These are phyloP conservation scores for Caenorhabditis afra DNA, from an alignment of 2,888 invertebrate genomes.

Conservation along the genomic window DNA sequence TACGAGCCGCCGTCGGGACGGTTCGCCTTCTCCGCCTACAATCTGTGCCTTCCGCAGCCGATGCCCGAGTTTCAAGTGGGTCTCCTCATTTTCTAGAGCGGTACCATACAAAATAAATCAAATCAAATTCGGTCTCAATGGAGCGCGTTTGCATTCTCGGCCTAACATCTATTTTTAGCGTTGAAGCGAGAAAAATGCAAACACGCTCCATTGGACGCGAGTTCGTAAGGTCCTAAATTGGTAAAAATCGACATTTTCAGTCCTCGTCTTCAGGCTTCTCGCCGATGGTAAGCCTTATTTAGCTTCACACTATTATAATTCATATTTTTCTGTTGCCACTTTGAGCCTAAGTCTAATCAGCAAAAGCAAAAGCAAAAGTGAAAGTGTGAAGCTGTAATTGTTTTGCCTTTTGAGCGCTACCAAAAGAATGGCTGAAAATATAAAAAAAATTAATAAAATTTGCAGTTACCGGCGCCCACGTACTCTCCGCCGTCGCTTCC, in stretches of 20 bases:
- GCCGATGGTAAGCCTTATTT: constrained; percentile 63
- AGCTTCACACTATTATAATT: no score
- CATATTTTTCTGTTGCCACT: no score
- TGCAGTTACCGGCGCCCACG: constrained; percentile 66
- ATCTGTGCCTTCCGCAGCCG: constrained; percentile 62
- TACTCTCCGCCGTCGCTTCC: constrained; percentile 69
- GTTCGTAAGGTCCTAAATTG: background rate
- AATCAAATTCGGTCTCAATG: no score
- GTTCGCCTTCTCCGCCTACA: constrained; percentile 64
- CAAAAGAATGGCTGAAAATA: no score
- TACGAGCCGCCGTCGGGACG: constrained; percentile 61
- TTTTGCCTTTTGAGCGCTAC: no score
- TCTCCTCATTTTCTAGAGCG: constrained; percentile 1
- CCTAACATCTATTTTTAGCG: no score
- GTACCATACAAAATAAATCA: background rate
- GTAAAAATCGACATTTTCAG: constrained; percentile 37
- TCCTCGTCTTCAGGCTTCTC: constrained; percentile 61
- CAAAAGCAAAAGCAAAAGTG: background rate
- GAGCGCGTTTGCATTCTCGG: no score
- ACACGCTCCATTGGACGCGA: no score
- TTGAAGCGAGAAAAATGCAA: background rate
- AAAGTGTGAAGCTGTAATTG: no score
- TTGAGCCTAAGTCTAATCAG: constrained; percentile 14
- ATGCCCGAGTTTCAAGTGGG: constrained; percentile 70
- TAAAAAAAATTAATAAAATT: background rate